These are phyloP conservation scores for Drosophila melanosoma DNA, from an alignment of 2,888 invertebrate genomes.

Conservation along the genomic window DNA sequence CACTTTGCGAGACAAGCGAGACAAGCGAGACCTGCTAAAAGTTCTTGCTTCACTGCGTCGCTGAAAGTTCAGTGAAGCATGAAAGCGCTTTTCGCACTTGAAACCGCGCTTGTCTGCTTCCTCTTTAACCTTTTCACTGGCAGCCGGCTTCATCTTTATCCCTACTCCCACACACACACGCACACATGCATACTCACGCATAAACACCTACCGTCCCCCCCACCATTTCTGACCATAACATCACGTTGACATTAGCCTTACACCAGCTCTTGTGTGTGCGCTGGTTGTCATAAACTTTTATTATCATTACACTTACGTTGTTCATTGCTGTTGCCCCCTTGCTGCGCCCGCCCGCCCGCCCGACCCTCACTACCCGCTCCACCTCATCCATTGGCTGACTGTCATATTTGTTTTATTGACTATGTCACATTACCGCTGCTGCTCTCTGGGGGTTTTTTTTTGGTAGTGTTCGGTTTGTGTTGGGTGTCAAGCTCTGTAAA, in stretches of 20 bases:
- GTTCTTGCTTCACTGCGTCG: slow-evolving; percentile 65
- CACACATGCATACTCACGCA: not conserved
- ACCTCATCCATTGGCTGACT: slow-evolving; percentile 17
- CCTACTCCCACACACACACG: not conserved
- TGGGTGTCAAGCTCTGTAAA: slow-evolving; percentile 54
- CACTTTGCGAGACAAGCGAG: slow-evolving; percentile 31
- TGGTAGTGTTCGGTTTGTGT: slow-evolving; percentile 5
- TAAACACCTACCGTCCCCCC: not conserved
- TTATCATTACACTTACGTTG: slow-evolving; percentile 74
- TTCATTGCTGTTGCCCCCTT: slow-evolving; percentile 1
- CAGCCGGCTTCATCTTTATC: slow-evolving; percentile 5
- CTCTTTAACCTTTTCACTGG: slow-evolving; percentile 14
- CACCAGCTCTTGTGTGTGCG: slow-evolving; percentile 74
- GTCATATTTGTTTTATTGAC: slow-evolving; percentile 77
- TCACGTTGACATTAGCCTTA: slow-evolving; percentile 77
- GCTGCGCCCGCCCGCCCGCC: no score
- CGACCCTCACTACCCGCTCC: no score
- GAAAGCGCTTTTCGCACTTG: slow-evolving; percentile 76
- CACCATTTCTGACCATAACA: slow-evolving; percentile 38
- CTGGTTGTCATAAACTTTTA: slow-evolving; percentile 77
- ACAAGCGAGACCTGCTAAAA: slow-evolving; percentile 47
- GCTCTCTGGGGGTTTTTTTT: slow-evolving; percentile 6
- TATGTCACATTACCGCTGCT: slow-evolving; percentile 36
- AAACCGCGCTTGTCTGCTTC: slow-evolving; percentile 24
- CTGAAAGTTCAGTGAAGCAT: slow-evolving; percentile 65